Percentiles rank a stretch among this genome's conserved stretches.
Conservation (phyloP, 2,888 invertebrate genomes). For the Lasioglossum oenotherae region DNA sequence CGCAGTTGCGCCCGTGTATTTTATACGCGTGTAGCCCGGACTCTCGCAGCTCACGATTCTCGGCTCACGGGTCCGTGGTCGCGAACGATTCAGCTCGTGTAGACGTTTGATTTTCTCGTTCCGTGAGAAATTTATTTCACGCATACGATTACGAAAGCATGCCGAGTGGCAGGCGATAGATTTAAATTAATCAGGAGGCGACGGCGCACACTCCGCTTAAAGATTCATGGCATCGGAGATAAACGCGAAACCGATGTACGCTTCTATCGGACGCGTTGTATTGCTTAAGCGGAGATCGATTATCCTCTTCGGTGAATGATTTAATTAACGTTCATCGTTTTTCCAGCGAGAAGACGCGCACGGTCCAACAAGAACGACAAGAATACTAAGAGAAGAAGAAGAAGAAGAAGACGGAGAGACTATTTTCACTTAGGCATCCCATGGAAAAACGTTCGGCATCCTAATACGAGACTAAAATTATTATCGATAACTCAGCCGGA, state of each 20-base stretch:
- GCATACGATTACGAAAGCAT: conserved; percentile 22
- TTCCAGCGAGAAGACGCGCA: not conserved
- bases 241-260: conserved; percentile 34
- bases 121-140: conserved; percentile 40
- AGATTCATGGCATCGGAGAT: conserved; percentile 37
- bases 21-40: not conserved
- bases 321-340: conserved; percentile 29
- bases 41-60: not conserved
- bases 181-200: conserved; percentile 45
- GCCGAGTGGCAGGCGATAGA: conserved; percentile 28
- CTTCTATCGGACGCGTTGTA: conserved; percentile 18
- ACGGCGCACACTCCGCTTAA: conserved; percentile 19
- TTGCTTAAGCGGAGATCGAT: conserved; percentile 39
- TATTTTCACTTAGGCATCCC: not conserved
- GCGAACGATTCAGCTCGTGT: conserved; percentile 12
- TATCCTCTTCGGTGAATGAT: conserved; percentile 28
- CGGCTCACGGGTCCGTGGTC: not conserved
- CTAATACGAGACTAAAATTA: conserved; percentile 14
- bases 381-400: not conserved
- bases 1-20: not conserved
- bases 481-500: conserved; percentile 19
- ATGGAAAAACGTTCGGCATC: not conserved
- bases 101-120: conserved; percentile 34
- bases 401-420: not conserved
- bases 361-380: not conserved